phyloP scores from a whole-genome alignment of 2,888 invertebrate genomes.

The Pogonocherus hispidulus region DNA sequence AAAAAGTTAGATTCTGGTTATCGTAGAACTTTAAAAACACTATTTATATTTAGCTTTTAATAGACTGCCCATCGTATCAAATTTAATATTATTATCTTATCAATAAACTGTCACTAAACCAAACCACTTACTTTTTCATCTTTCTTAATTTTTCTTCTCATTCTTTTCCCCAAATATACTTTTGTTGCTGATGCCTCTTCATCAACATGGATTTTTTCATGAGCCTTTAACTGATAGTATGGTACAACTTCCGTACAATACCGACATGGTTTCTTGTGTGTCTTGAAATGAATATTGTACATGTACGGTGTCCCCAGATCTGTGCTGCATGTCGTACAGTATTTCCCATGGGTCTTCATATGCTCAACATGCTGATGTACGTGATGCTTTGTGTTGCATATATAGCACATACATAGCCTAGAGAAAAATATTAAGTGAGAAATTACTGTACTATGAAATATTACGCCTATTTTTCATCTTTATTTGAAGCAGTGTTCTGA shows the following conservation, averaged over 20 bases:
- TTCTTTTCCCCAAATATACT: not conserved
- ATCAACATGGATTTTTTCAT: slow-evolving; percentile 28
- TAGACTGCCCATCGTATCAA: too few relatives aligned
- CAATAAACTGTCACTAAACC: too few relatives aligned
- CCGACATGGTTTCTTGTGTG: slow-evolving; percentile 36
- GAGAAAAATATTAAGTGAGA: too few relatives aligned
- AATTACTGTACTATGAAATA: too few relatives aligned
- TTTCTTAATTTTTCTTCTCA: not conserved
- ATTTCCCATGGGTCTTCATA: slow-evolving; percentile 45
- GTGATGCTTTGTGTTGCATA: slow-evolving; percentile 37
- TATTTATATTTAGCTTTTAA: too few relatives aligned
- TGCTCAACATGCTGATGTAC: slow-evolving; percentile 42
- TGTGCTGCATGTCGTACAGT: slow-evolving; percentile 39
- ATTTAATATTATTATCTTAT: too few relatives aligned
- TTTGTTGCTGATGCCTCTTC: slow-evolving; percentile 2
- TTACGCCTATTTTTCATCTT: too few relatives aligned
- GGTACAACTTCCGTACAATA: slow-evolving; percentile 37
- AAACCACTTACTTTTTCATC: not conserved
- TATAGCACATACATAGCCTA: slow-evolving; percentile 41
- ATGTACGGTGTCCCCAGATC: slow-evolving; percentile 49
- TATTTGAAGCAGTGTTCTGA: too few relatives aligned
- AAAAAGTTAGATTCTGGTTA: too few relatives aligned
- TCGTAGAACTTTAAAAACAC: too few relatives aligned
- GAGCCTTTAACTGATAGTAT: slow-evolving; percentile 24
- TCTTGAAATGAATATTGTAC: slow-evolving; percentile 48